Evolutionary conservation across 2,113 vertebrate species (phyloP), one percentile per base, ranked within the genome.

Genomic region (Pluvialis apricaria): DNA sequence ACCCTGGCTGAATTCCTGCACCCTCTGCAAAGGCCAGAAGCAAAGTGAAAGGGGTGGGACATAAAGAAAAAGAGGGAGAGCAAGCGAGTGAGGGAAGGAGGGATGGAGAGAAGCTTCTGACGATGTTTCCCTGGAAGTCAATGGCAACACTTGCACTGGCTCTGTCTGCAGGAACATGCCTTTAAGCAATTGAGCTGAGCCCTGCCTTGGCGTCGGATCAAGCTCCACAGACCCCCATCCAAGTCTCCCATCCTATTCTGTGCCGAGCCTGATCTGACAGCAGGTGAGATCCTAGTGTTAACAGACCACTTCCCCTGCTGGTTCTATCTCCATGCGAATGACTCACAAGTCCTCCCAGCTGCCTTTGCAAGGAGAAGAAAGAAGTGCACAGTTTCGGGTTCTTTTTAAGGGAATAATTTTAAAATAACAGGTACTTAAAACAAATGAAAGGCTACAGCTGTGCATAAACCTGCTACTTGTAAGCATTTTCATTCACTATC

Each of bases 201-300:
- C 40, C 51, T 87, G 68, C 40, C 28, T 87, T 90, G 82, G 44
- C 15, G 0, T 22, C 17, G 38, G 68, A 84, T 38, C 78, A 90
- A 93, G n/a, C 18, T 34, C 78, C 45, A 26, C 47, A 51, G 71
- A 78, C 24, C 40, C 40, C 62, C 42, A 47, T 32, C 45, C 51
- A 64, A 76, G 64, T 13, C 55, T 84, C 73, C 51, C 40, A 64
- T 76, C 55, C 44, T 65, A 21, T 83, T 82, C 31, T 84, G 78
- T 1, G 5, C 40, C 92, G 75, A 90, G 90, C 38, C 61, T 38
- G 51, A 47, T 44, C 51, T 90, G 91, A 90, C 79, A 88, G 73
- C 57, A 84, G 45, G 79, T 91, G 94, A 91, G 87, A 91, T 70
- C 62, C 51, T 84, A 54, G 73, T 91, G 68, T 87, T 80, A 93